Evolutionary conservation across 2,888 invertebrate genomes (phyloP).

Genomic region (Helleia helle): DNA sequence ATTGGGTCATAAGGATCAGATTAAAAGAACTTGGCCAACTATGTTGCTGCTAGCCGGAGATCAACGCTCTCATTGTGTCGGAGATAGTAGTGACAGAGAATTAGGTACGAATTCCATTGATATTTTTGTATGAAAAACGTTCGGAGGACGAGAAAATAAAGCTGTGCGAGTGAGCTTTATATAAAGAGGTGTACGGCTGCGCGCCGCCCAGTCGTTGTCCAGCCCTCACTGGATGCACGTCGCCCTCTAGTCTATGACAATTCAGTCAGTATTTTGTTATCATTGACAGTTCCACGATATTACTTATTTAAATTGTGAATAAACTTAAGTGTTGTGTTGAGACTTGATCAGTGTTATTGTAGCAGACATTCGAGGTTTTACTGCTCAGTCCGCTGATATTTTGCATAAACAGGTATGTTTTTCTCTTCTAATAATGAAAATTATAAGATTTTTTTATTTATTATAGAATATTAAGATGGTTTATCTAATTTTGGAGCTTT

Average conservation of each 20-base stretch:
- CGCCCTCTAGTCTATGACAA: constrained; percentile 11
- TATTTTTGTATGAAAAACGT: constrained; percentile 59
- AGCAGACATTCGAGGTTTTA: neutral
- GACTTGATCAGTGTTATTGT: neutral
- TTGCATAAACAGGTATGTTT: neutral
- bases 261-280: constrained; percentile 9
- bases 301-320: neutral
- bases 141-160: constrained; percentile 54
- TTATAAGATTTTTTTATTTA: too few relatives aligned
- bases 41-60: constrained; percentile 50
- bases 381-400: neutral
- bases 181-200: constrained; percentile 47
- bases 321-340: constrained; percentile 16
- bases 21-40: constrained; percentile 51
- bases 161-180: constrained; percentile 34
- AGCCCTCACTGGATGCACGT: constrained; percentile 23
- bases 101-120: constrained; percentile 64
- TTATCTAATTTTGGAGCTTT: too few relatives aligned
- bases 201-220: constrained; percentile 59
- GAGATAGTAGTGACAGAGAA: constrained; percentile 61
- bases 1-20: constrained; percentile 34
- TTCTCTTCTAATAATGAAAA: too few relatives aligned
- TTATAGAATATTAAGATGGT: neutral
- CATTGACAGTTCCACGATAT: neutral
- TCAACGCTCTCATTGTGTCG: constrained; percentile 69